Conservation (phyloP, 92 coral and sea anemone species). For the Meandrina meandrites region DNA sequence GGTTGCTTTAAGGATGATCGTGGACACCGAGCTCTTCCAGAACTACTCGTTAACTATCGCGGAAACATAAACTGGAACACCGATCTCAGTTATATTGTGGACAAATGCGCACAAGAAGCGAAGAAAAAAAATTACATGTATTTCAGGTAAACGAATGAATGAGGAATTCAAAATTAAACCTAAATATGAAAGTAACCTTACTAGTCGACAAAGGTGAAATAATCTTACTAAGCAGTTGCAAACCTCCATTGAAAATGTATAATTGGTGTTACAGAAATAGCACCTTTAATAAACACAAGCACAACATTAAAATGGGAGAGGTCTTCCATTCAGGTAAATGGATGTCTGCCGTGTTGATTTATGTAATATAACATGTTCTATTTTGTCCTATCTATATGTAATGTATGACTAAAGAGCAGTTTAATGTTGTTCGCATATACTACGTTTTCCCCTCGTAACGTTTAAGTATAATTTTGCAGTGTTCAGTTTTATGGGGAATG, state of each 20-base stretch:
- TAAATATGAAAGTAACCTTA: neutral
- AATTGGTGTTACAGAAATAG: no score
- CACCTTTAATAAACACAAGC: no score
- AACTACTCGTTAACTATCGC: constrained; percentile 9
- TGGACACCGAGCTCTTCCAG: constrained; percentile 28
- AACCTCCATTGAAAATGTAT: no score
- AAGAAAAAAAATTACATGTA: constrained; percentile 11
- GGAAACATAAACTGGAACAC: constrained; percentile 3
- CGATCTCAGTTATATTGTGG: constrained; percentile 1
- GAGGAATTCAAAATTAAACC: neutral
- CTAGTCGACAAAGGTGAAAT: neutral
- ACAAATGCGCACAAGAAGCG: constrained; percentile 7
- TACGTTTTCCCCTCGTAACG: no score
- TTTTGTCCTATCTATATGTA: neutral
- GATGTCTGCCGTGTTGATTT: no score
- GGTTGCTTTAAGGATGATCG: constrained; percentile 12
- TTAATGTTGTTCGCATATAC: no score
- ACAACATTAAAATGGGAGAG: no score
- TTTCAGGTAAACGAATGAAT: neutral
- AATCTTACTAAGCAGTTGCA: no score
- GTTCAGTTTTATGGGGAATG: constrained; percentile 46
- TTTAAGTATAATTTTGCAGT: neutral
- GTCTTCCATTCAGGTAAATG: no score
- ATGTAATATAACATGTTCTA: neutral
- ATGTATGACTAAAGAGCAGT: neutral